These are phyloP conservation scores for Porites australiensis DNA, from an alignment of 64 coral and sea anemone genomes.

Conservation along the genomic window DNA sequence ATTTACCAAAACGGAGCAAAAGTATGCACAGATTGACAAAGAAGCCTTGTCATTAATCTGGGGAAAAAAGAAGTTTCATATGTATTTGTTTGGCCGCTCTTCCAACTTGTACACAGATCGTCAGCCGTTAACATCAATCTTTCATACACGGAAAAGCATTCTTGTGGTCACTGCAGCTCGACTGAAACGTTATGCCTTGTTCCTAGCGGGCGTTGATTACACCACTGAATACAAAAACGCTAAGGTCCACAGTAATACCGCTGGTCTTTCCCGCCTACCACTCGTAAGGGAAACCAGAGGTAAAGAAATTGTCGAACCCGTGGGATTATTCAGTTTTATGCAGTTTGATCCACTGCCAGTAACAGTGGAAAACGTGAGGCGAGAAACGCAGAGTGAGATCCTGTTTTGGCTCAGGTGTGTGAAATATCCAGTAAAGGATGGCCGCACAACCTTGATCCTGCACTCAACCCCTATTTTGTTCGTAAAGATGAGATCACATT, in stretches of 20 bases:
- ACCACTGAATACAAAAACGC: constrained; percentile 38
- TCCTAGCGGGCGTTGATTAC: constrained; percentile 42
- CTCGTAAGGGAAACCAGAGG: background rate
- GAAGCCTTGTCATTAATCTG: constrained; percentile 31
- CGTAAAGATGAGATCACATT: background rate
- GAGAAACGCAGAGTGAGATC: constrained; percentile 24
- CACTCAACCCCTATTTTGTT: background rate
- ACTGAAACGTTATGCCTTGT: constrained; percentile 20
- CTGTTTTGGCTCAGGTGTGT: background rate
- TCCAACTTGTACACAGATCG: constrained; percentile 39
- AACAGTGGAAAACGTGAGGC: background rate
- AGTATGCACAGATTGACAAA: too few species aligned
- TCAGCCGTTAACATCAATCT: constrained; percentile 42
- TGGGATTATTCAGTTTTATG: constrained; percentile 28
- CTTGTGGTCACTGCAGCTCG: constrained; percentile 15
- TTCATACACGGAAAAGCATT: constrained; percentile 27
- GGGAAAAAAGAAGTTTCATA: constrained; percentile 30
- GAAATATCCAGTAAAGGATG: constrained; percentile 3
- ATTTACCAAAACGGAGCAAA: too few species aligned
- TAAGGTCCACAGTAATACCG: constrained; percentile 31
- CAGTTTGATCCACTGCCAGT: constrained; percentile 42
- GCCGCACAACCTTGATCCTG: background rate
- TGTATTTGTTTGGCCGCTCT: constrained; percentile 14
- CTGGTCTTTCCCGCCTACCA: constrained; percentile 33
- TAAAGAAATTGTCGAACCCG: constrained; percentile 6